These are phyloP conservation scores for Spatulosminthurus flaviceps DNA, from an alignment of 2,888 invertebrate species.

Conservation along the genomic window DNA sequence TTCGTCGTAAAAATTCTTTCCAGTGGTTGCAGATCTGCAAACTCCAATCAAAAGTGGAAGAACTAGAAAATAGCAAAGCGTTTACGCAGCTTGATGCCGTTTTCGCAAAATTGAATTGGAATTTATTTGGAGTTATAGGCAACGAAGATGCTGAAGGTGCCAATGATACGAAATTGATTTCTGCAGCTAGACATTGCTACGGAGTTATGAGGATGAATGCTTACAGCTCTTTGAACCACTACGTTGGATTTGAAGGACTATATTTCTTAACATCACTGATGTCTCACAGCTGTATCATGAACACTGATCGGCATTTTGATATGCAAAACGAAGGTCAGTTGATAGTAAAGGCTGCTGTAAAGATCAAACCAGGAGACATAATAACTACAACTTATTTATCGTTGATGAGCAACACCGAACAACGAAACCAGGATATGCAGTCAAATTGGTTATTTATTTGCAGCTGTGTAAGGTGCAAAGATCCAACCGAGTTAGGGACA, in stretches of 20 bases:
- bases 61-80: constrained; percentile 47
- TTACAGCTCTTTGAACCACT: constrained; percentile 53
- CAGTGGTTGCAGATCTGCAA: constrained; percentile 56
- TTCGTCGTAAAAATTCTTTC: constrained; percentile 32
- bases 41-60: constrained; percentile 54
- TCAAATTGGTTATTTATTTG: constrained; percentile 58
- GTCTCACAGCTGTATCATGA: constrained; percentile 58
- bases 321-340: constrained; percentile 46
- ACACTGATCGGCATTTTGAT: constrained; percentile 59
- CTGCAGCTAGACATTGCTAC: constrained; percentile 51
- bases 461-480: constrained; percentile 53
- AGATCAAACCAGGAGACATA: constrained; percentile 54
- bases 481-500: constrained; percentile 53
- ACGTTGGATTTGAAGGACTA: constrained; percentile 54
- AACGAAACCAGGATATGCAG: constrained; percentile 50
- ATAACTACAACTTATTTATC: constrained; percentile 59
- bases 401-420: constrained; percentile 50
- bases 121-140: constrained; percentile 12
- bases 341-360: constrained; percentile 55
- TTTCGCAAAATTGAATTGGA: constrained; percentile 53
- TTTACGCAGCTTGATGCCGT: constrained; percentile 46
- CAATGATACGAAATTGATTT: constrained; percentile 14
- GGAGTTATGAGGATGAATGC: constrained; percentile 58
- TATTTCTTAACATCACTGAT: constrained; percentile 60
- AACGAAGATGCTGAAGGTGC: not conserved